Base-by-base conservation (phyloP, 2,797 vertebrate species). In the Sciurus carolinensis region DNA sequence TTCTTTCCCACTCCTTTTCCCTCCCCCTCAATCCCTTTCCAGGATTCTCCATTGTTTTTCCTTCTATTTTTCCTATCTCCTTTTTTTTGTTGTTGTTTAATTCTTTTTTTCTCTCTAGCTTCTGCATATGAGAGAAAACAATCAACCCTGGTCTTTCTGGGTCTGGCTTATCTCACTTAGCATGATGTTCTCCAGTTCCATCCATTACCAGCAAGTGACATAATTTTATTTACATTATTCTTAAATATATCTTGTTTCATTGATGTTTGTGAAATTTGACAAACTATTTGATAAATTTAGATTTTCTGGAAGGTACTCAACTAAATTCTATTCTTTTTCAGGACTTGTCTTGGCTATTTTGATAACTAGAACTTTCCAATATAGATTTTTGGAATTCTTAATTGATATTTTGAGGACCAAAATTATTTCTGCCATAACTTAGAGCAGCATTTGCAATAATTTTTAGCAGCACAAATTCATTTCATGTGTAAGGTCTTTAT, bases 201-300 rank as follows among this genome's bases (percentile, higher is more conserved):
- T 62, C 54, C 54, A 57, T 62, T 26, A 62, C 22, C 59, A 62
- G 59, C 24, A 62, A 62, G 3, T 24, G 9, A 62, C 59, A 62
- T 62, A 62, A 62, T 62, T 62, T 62, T 26, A 62, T 62, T 62
- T 8, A 26, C 47, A 42, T 26, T n/a, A 89, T 26, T 44, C 33
- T 93, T 86, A 87, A 73, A 71, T 3, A 72, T 44, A 54, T 57
- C 93, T 96, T 93, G 36, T 84, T 89, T 95, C 42, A 73, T 18
- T 66, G 7, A 33, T 47, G 11, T 72, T 64, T 92, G 72, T 79
- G 26, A 96, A 96, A 93, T 66, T 95, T 71, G 72, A 71, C 24
- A 90, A 84, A 59, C 6, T 80, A 36, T 42, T 82, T 66, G 57
- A 85, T 89, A 91, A 84, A 44, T 67, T 59, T 85, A 66, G 54